Base-by-base conservation (phyloP, 1,140 invertebrate genomes). In the Zaprionus camerounensis region DNA sequence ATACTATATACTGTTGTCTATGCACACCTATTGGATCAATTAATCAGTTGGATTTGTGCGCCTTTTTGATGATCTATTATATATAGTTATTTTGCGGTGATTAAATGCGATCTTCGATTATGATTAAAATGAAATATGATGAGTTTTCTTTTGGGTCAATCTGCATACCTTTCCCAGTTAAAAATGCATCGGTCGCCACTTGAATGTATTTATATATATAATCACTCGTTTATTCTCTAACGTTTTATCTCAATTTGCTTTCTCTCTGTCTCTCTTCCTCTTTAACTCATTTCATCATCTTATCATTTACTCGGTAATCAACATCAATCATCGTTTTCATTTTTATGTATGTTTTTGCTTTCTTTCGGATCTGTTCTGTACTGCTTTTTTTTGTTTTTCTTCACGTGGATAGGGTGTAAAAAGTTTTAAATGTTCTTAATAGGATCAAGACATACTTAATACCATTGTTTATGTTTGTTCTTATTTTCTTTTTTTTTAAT, bases 191-290 rank as follows among this genome's bases (percentile, higher is more conserved):
- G 5, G 15, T 41, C 3, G 17, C 51, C 22, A n/a, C 22, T 51
- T 71, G 31, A 69, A 57, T 79, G 22, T 56, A 67, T 85, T 67
- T 85, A 76, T 84, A 76, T 82, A 84, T 86, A 86, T 86, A 86
- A 86, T 86, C 82, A 86, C 82, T 86, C 83, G 58, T 86, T 86
- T 86, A 86, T 86, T 86, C 69, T 68, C 82, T 86, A 86, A 79
- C 75, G 49, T 76, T 76, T 71, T 72, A 76, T 71, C 73, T 76
- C 68, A 62, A 73, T 61, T 67, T 73, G 56, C 69, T 72, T 67
- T 51, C 49, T 26, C 41, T 20, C 31, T 34, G 6, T 12, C 26
- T 46, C 12, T 55, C 31, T 51, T 41, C n/a, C 28, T 20, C 31
- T 34, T 15, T 17, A 17, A 26, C 12, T 55, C 31, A 17, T 46